These are phyloP conservation scores for Argynnis bischoffii DNA, from an alignment of 2,888 invertebrate species.

Conservation along the genomic window DNA sequence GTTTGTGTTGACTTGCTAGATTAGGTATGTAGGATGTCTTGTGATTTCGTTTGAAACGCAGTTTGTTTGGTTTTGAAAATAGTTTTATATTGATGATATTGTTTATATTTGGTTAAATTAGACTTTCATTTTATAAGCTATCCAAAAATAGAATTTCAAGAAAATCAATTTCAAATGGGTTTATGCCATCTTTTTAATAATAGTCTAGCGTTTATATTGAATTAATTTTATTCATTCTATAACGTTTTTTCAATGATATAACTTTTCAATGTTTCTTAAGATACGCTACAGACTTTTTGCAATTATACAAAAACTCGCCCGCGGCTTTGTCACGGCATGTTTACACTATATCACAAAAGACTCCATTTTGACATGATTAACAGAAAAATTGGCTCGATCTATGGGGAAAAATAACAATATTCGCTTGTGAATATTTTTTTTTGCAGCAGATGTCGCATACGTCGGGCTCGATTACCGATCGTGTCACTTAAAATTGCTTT, in stretches of 20 bases:
- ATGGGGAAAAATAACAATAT: constrained; percentile 57
- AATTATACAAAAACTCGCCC: constrained; percentile 43
- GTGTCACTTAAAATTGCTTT: constrained; percentile 71
- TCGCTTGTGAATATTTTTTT: constrained; percentile 63
- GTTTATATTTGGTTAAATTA: background rate
- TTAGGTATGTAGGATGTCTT: constrained; percentile 9
- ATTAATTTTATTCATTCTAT: background rate
- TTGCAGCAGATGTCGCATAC: constrained; percentile 67
- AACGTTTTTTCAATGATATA: background rate
- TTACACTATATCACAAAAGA: constrained; percentile 66
- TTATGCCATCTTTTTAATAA: background rate
- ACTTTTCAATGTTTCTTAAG: background rate
- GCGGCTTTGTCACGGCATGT: constrained; percentile 65
- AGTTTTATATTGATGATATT: background rate
- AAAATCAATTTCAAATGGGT: no score
- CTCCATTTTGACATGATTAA: constrained; percentile 74
- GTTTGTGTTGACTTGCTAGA: constrained; percentile 47
- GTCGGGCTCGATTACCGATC: constrained; percentile 71
- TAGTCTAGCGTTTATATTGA: background rate
- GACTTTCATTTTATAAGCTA: background rate
- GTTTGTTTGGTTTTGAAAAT: background rate
- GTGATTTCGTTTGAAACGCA: background rate
- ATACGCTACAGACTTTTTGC: constrained; percentile 40
- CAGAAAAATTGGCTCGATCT: constrained; percentile 69
- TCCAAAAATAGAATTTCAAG: background rate